phyloP scores from a whole-genome alignment of 2,888 invertebrate species.

The Urechis unicinctus region DNA sequence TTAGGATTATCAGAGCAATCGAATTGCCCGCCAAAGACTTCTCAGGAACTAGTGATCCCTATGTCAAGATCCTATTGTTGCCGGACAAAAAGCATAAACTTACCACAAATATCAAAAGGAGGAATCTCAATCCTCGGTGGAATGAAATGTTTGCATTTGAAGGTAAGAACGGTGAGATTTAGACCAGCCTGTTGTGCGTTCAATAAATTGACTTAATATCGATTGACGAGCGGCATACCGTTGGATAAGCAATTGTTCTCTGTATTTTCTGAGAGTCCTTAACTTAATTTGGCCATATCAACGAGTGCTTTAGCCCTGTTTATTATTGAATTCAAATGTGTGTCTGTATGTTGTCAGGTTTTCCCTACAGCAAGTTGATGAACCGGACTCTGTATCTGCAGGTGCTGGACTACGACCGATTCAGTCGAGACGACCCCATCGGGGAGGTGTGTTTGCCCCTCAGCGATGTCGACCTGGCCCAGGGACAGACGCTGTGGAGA shows the following conservation, averaged over 20 bases:
- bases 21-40: conserved; percentile 48
- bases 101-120: conserved; percentile 48
- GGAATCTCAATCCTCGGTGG: conserved; percentile 49
- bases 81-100: conserved; percentile 32
- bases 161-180: conserved; percentile 51
- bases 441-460: conserved; percentile 24
- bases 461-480: conserved; percentile 35
- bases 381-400: conserved; percentile 46
- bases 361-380: conserved; percentile 45
- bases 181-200: too few relatives aligned
- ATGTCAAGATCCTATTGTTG: conserved; percentile 35
- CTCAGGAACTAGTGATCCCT: conserved; percentile 50
- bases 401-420: conserved; percentile 43
- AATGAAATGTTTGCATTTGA: conserved; percentile 50
- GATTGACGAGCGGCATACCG: too few relatives aligned
- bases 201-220: too few relatives aligned
- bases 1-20: conserved; percentile 37
- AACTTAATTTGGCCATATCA: too few relatives aligned
- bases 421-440: conserved; percentile 27
- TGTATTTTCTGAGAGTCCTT: too few relatives aligned
- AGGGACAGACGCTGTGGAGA: conserved; percentile 40
- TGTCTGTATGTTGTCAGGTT: too few relatives aligned
- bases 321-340: too few relatives aligned
- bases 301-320: too few relatives aligned
- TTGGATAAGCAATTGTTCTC: too few relatives aligned